Conservation (phyloP, 2,113 vertebrate species). For the Diadophis punctatus region DNA sequence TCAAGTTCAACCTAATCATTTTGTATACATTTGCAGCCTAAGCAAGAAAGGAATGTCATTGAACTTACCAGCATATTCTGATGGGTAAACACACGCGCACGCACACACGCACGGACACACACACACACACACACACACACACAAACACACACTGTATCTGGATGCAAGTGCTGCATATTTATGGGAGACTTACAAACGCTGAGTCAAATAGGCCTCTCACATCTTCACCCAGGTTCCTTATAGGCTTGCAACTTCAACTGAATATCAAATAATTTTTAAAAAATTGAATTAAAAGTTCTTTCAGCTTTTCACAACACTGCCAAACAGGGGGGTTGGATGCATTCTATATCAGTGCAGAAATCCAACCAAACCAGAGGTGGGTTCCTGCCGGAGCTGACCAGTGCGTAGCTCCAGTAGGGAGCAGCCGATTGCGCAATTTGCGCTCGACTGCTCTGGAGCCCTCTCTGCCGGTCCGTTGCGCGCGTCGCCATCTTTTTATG, state of each 20-base stretch:
- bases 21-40: neutral
- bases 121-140: too few species aligned
- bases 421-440: too few species aligned
- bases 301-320: neutral
- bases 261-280: neutral
- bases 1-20: neutral
- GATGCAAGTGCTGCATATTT: neutral
- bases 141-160: too few species aligned
- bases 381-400: too few species aligned
- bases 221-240: neutral
- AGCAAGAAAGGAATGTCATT: neutral
- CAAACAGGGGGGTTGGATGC: neutral
- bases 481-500: too few species aligned
- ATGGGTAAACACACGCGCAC: too few species aligned
- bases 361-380: too few species aligned
- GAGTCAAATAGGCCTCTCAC: neutral
- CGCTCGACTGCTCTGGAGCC: too few species aligned
- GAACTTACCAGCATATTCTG: neutral
- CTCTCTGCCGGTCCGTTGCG: too few species aligned
- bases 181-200: neutral
- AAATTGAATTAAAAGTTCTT: neutral
- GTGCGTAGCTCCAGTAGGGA: too few species aligned
- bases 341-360: neutral
- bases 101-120: too few species aligned
- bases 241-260: neutral